Conservation (phyloP, 2,113 vertebrate species). For the Agelaius tricolor region DNA sequence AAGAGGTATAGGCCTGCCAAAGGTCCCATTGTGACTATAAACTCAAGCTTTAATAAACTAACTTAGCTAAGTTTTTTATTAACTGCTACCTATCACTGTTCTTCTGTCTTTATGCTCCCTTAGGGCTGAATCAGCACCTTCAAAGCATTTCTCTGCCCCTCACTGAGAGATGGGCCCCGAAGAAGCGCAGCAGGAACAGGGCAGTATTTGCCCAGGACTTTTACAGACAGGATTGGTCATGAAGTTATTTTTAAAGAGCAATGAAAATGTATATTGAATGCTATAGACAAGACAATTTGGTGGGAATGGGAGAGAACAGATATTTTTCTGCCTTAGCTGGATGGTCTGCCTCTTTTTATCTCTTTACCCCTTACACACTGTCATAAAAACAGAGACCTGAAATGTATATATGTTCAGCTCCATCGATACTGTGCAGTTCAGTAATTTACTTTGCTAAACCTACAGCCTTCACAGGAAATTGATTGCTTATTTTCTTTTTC, state of each 20-base stretch:
- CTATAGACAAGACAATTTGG: background rate
- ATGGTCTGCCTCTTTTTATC: background rate
- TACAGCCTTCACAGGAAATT: background rate
- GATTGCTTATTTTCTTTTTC: background rate
- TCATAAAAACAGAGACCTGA: background rate
- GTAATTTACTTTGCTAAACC: background rate
- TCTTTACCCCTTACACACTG: background rate
- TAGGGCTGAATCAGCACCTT: constrained; percentile 7
- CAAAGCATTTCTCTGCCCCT: background rate
- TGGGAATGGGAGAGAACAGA: background rate
- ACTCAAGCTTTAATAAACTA: background rate
- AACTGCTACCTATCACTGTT: background rate
- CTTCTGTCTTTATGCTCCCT: background rate
- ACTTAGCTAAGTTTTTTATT: constrained; percentile 22
- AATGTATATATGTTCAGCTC: background rate
- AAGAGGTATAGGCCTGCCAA: background rate
- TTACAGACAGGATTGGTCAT: background rate
- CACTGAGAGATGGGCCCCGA: background rate
- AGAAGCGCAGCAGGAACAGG: background rate
- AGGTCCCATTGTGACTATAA: background rate
- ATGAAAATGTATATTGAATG: background rate
- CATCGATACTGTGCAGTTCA: background rate
- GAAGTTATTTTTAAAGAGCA: background rate
- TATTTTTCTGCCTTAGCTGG: background rate
- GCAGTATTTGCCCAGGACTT: background rate